Evolutionary conservation across 2,113 vertebrate genomes (phyloP).

Genomic region (Cairina moschata): DNA sequence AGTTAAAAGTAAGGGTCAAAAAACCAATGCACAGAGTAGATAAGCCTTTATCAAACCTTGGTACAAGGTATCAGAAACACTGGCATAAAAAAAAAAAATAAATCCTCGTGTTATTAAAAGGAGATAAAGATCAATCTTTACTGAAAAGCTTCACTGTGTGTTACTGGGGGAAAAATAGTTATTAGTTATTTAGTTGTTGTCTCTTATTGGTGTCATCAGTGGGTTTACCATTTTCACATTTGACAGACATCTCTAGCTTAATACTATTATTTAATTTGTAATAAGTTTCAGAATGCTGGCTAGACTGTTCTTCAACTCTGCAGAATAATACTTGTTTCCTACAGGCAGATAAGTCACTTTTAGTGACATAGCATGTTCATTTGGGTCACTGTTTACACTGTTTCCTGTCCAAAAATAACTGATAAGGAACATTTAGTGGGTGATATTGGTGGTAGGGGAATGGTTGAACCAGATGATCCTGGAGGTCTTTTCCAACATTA

Average conservation of each 20-base stretch:
- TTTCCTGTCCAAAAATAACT: neutral
- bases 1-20: conserved; percentile 22
- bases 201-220: neutral
- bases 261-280: neutral
- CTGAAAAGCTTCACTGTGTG: neutral
- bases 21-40: neutral
- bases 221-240: neutral
- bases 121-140: neutral
- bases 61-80: neutral
- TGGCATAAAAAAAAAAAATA: conserved; percentile 2
- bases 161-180: neutral
- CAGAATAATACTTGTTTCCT: neutral
- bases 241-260: neutral
- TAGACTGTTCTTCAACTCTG: neutral
- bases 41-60: neutral
- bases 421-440: neutral
- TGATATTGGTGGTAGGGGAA: no score
- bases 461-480: no score
- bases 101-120: neutral
- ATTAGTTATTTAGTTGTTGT: neutral
- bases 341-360: neutral
- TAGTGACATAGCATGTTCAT: neutral
- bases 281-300: neutral
- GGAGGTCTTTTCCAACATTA: no score
- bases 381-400: neutral